These are phyloP conservation scores for Agrilus planipennis DNA, from an alignment of 1,140 invertebrate species.

Conservation along the genomic window DNA sequence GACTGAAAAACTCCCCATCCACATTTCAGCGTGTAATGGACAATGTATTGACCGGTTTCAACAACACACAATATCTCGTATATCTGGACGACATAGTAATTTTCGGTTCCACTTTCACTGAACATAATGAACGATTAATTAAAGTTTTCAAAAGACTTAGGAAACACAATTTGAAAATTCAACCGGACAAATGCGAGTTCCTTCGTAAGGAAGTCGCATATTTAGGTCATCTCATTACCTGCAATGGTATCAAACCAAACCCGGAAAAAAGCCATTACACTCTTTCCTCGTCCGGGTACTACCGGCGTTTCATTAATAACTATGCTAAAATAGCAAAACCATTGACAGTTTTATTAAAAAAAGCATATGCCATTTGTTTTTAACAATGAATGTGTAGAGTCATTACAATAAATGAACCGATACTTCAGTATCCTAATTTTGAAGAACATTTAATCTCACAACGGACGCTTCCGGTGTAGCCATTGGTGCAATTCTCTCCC, in stretches of 20 bases:
- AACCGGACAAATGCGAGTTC: no score
- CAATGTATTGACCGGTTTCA: constrained; percentile 9
- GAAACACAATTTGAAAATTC: constrained; percentile 9
- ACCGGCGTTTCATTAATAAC: no score
- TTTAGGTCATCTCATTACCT: constrained; percentile 12
- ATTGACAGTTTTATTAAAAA: no score
- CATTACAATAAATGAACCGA: no score
- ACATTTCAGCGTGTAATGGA: constrained; percentile 12
- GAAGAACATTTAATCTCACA: no score
- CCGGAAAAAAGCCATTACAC: constrained; percentile 13
- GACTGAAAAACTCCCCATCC: constrained; percentile 11
- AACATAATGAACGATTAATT: constrained; percentile 15
- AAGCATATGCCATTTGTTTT: no score
- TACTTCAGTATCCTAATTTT: no score
- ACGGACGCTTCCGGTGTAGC: no score
- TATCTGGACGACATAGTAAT: constrained; percentile 20
- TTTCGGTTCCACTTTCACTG: no score
- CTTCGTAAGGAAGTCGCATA: constrained; percentile 12
- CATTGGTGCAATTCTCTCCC: constrained; percentile 7
- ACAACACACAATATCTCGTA: constrained; percentile 37
- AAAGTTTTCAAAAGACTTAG: constrained; percentile 18
- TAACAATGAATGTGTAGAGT: no score
- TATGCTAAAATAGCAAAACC: no score
- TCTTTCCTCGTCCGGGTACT: no score
- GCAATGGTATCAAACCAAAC: constrained; percentile 9